Percentiles rank a stretch among this genome's conserved stretches.
Evolutionary conservation across 2,797 vertebrate species (phyloP).

Genomic region (Hypotaenidia philippensis): DNA sequence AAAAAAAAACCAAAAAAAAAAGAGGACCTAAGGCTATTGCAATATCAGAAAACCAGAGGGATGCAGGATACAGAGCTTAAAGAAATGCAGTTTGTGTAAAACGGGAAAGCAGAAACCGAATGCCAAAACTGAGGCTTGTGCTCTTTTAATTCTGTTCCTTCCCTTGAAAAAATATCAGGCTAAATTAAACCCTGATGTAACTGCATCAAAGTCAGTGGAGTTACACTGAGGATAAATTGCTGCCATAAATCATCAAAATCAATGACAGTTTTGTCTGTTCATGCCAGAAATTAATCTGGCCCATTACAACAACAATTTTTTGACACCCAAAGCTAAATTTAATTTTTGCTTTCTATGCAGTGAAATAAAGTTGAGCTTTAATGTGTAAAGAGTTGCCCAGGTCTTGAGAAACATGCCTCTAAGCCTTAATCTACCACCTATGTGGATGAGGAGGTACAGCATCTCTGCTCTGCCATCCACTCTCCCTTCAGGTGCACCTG

Average conservation of each 20-base stretch:
- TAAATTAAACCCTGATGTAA: slow-evolving; percentile 3
- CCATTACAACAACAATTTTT: not conserved
- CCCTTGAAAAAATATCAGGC: not conserved
- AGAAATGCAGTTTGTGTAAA: not conserved
- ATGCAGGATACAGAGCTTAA: not conserved
- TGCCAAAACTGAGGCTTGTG: not conserved
- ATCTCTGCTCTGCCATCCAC: rapidly evolving
- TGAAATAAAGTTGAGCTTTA: not conserved
- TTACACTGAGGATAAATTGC: not conserved
- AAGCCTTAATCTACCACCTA: not conserved
- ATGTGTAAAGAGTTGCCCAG: not conserved
- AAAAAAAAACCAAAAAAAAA: not conserved
- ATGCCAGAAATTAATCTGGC: not conserved
- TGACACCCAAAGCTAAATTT: not conserved
- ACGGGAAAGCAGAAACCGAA: not conserved
- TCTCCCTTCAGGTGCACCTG: not conserved
- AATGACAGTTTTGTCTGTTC: not conserved
- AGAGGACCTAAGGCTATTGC: not conserved
- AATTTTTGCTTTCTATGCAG: not conserved
- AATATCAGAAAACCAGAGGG: not conserved
- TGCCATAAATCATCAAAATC: slow-evolving; percentile 10
- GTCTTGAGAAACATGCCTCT: not conserved
- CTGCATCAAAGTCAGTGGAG: not conserved
- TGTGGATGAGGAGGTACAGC: rapidly evolving
- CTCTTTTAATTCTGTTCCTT: not conserved